A percentile compares a stretch with the other conserved stretches of the same genome.
These are phyloP conservation scores for Melanogrammus aeglefinus DNA, from an alignment of 2,797 vertebrate genomes.

Conservation along the genomic window DNA sequence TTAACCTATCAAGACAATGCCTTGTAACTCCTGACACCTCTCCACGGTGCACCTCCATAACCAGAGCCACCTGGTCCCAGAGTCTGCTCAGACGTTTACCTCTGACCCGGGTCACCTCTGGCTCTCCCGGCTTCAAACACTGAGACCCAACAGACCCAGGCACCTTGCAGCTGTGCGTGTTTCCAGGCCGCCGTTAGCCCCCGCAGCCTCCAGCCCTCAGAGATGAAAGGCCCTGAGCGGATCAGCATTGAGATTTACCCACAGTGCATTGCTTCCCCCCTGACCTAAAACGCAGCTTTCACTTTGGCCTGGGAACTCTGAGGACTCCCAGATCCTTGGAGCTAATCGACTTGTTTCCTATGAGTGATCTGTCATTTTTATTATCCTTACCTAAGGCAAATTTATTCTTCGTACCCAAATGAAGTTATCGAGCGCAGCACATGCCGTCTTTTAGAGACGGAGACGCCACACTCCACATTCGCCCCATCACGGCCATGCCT, in stretches of 20 bases:
- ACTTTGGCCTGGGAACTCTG: conserved; percentile 37
- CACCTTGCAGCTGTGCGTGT: conserved; percentile 58
- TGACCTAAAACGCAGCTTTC: conserved; percentile 33
- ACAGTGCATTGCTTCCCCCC: conserved; percentile 16
- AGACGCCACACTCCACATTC: conserved; percentile 16
- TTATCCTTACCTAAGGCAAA: conserved; percentile 15
- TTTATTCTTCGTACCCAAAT: conserved; percentile 8
- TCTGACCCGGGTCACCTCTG: conserved; percentile 65
- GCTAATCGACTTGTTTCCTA: conserved; percentile 49
- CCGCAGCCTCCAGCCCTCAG: conserved; percentile 49
- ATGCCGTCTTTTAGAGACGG: conserved; percentile 12
- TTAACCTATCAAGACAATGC: conserved; percentile 4
- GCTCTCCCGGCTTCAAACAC: conserved; percentile 70
- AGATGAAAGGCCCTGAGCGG: conserved; percentile 50
- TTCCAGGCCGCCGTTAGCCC: conserved; percentile 42
- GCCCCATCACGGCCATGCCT: conserved; percentile 31
- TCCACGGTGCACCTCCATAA: conserved; percentile 54
- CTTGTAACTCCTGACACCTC: conserved; percentile 17
- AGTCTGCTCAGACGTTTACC: conserved; percentile 57
- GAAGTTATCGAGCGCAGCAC: conserved; percentile 10
- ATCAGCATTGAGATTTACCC: conserved; percentile 30
- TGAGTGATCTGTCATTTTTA: conserved; percentile 39
- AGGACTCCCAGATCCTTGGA: conserved; percentile 51
- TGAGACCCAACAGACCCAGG: conserved; percentile 40
- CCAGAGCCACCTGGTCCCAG: conserved; percentile 66